Evolutionary conservation across 1,140 invertebrate genomes (phyloP).

Genomic region (Pseudomyrmex pallidus): DNA sequence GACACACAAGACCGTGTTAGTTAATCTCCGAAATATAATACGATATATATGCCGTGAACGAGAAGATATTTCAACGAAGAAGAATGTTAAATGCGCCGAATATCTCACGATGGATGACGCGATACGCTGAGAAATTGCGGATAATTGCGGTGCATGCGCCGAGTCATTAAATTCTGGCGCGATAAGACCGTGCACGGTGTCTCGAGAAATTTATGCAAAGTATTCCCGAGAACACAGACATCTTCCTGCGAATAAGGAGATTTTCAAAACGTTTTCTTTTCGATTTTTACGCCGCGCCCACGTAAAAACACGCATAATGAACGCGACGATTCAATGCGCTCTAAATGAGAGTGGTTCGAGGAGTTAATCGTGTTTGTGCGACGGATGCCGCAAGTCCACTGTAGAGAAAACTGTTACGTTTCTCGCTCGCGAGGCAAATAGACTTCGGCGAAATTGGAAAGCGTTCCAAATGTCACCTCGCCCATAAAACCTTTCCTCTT

Average conservation of each 20-base stretch:
- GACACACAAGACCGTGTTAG: too few species aligned
- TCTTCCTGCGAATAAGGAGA: too few species aligned
- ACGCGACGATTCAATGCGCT: too few species aligned
- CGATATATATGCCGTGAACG: neutral
- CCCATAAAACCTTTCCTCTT: slow-evolving; percentile 55
- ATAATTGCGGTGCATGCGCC: neutral
- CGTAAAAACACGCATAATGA: neutral
- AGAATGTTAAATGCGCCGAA: neutral
- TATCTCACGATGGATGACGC: neutral
- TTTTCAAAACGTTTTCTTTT: neutral
- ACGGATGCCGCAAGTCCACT: neutral
- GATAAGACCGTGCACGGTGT: slow-evolving; percentile 6
- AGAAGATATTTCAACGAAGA: neutral
- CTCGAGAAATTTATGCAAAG: neutral
- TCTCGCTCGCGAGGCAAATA: slow-evolving; percentile 15
- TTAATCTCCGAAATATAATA: neutral
- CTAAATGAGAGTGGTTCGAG: too few species aligned
- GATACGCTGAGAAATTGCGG: slow-evolving; percentile 12
- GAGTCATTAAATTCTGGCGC: slow-evolving; percentile 30
- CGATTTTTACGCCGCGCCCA: neutral
- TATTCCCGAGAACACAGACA: neutral
- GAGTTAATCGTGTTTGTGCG: slow-evolving; percentile 24
- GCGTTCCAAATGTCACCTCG: slow-evolving; percentile 68
- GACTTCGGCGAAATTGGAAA: slow-evolving; percentile 63
- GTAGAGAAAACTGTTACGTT: slow-evolving; percentile 43